Conservation (phyloP, 2,113 vertebrate genomes). For the Benthochromis sp. region DNA sequence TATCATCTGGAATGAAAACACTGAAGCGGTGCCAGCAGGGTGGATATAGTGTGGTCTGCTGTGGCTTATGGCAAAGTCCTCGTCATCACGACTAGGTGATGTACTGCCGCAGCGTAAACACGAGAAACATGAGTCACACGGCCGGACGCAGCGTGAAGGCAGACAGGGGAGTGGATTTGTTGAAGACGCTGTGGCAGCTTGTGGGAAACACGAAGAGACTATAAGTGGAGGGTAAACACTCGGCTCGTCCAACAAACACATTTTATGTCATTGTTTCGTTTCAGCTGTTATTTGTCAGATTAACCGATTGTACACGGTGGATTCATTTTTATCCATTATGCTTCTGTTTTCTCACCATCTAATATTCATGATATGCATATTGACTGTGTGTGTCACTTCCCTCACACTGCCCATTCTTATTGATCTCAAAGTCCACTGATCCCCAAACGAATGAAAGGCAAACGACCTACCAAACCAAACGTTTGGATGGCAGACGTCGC, state of each 20-base stretch:
- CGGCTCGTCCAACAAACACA: not conserved
- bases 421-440: not conserved
- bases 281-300: not conserved
- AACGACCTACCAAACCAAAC: not conserved
- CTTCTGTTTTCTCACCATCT: slow-evolving; percentile 13
- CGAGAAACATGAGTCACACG: slow-evolving; percentile 29
- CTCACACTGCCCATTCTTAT: not conserved
- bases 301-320: not conserved
- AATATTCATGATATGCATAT: slow-evolving; percentile 40
- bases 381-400: not conserved
- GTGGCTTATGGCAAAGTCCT: slow-evolving; percentile 26
- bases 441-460: not conserved
- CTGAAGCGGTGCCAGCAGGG: slow-evolving; percentile 40
- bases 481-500: not conserved
- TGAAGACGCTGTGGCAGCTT: not conserved
- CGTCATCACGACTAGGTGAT: slow-evolving; percentile 37
- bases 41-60: slow-evolving; percentile 37
- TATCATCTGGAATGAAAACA: slow-evolving; percentile 67
- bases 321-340: not conserved
- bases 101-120: slow-evolving; percentile 19
- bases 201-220: not conserved
- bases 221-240: not conserved
- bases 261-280: not conserved
- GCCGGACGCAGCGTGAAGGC: slow-evolving; percentile 5
- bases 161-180: slow-evolving; percentile 1